phyloP scores from a whole-genome alignment of 2,888 invertebrate genomes.

The Laspeyria flexula region DNA sequence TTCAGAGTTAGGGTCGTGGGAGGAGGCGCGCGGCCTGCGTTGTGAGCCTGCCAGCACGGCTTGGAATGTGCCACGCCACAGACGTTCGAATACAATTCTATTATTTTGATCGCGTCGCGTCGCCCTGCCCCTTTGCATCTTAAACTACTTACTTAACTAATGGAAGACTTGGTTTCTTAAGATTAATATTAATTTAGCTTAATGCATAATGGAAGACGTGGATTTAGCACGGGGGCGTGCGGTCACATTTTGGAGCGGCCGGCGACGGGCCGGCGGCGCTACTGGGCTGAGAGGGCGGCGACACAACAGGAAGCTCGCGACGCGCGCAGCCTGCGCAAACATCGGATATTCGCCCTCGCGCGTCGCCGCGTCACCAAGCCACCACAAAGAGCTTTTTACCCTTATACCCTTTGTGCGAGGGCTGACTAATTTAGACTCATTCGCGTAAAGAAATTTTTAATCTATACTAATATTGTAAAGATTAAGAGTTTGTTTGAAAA shows the following conservation, averaged over 20 bases:
- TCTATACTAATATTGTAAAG: too few species aligned
- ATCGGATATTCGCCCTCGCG: slow-evolving; percentile 62
- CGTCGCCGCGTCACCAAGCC: slow-evolving; percentile 45
- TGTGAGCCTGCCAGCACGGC: slow-evolving; percentile 75
- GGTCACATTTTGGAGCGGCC: slow-evolving; percentile 78
- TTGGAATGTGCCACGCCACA: slow-evolving; percentile 89
- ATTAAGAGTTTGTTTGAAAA: too few species aligned
- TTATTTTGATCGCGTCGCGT: slow-evolving; percentile 84
- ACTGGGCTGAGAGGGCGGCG: slow-evolving; percentile 72
- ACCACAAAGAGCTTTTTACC: slow-evolving; percentile 56
- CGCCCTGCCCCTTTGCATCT: slow-evolving; percentile 81
- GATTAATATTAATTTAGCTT: slow-evolving; percentile 53
- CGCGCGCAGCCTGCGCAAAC: slow-evolving; percentile 78
- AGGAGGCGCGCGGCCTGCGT: slow-evolving; percentile 73
- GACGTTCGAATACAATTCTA: slow-evolving; percentile 89
- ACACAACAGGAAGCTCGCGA: slow-evolving; percentile 67
- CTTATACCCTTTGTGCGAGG: slow-evolving; percentile 43
- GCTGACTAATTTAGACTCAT: slow-evolving; percentile 22
- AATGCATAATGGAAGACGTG: slow-evolving; percentile 76
- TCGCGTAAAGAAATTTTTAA: slow-evolving; percentile 11
- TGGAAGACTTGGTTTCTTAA: slow-evolving; percentile 86
- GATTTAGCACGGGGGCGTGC: slow-evolving; percentile 55
- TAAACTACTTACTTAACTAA: slow-evolving; percentile 72
- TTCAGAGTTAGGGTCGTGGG: slow-evolving; percentile 65
- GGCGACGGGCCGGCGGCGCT: slow-evolving; percentile 81